These are phyloP conservation scores for Abscondita cerata DNA, from an alignment of 2,888 invertebrate genomes.

Conservation along the genomic window DNA sequence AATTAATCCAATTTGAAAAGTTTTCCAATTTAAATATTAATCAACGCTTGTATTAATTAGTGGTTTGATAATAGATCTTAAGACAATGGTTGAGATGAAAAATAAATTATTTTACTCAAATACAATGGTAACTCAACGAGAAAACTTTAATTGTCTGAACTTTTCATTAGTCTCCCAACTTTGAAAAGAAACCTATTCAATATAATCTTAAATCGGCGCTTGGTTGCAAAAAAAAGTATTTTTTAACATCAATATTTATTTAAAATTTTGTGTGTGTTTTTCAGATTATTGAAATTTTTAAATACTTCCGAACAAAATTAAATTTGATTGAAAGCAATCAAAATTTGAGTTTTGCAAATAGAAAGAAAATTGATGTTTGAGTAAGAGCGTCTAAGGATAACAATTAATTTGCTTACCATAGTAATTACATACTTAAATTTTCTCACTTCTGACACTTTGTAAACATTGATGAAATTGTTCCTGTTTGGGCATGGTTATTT, in stretches of 20 bases:
- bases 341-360: too few species aligned
- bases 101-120: not conserved
- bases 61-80: not conserved
- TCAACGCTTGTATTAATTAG: conserved; percentile 1
- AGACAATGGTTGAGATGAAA: not conserved
- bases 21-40: conserved; percentile 11
- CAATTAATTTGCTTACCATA: too few species aligned
- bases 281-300: too few species aligned
- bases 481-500: too few species aligned
- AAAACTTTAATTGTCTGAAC: conserved; percentile 7
- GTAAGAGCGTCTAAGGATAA: too few species aligned
- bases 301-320: too few species aligned
- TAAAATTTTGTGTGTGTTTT: not conserved
- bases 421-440: too few species aligned
- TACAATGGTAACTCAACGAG: not conserved
- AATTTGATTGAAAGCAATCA: too few species aligned
- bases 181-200: not conserved
- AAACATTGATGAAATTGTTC: too few species aligned
- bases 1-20: not conserved
- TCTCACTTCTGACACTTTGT: too few species aligned
- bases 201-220: not conserved
- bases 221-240: not conserved
- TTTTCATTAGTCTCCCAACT: conserved; percentile 2
- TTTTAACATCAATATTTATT: not conserved
- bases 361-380: not conserved